These are phyloP conservation scores for Papilio helenus DNA, from an alignment of 1,140 invertebrate genomes.

Conservation along the genomic window DNA sequence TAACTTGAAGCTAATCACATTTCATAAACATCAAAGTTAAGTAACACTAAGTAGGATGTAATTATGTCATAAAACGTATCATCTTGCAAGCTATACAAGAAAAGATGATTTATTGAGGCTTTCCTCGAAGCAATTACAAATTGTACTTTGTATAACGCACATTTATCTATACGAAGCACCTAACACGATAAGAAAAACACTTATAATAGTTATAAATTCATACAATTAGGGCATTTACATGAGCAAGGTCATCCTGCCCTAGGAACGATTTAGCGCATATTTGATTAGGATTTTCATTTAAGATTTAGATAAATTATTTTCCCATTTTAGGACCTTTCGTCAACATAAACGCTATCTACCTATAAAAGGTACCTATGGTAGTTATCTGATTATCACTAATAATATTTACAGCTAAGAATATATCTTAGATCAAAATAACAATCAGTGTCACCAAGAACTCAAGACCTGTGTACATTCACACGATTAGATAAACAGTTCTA, in stretches of 20 bases:
- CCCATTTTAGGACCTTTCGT: no score
- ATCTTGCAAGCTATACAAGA: background rate
- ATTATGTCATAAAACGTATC: background rate
- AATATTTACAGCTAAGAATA: background rate
- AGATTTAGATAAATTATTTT: no score
- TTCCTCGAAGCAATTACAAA: background rate
- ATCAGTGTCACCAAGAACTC: background rate
- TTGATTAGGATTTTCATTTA: no score
- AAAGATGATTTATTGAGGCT: slow-evolving; percentile 6
- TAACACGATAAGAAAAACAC: slow-evolving; percentile 6
- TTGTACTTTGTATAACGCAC: background rate
- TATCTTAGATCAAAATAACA: background rate
- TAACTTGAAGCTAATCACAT: background rate
- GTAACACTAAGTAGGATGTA: background rate
- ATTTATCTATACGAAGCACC: background rate
- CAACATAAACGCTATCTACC: no score
- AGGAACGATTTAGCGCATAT: no score
- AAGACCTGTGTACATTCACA: background rate
- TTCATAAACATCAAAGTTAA: background rate
- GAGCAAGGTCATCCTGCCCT: no score
- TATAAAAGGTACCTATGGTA: no score
- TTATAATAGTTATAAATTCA: background rate
- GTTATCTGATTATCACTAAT: background rate
- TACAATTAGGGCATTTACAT: background rate
- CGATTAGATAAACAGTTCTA: slow-evolving; percentile 2